Evolutionary conservation across 2,888 invertebrate genomes (phyloP).

Genomic region (Oscheius sp.): DNA sequence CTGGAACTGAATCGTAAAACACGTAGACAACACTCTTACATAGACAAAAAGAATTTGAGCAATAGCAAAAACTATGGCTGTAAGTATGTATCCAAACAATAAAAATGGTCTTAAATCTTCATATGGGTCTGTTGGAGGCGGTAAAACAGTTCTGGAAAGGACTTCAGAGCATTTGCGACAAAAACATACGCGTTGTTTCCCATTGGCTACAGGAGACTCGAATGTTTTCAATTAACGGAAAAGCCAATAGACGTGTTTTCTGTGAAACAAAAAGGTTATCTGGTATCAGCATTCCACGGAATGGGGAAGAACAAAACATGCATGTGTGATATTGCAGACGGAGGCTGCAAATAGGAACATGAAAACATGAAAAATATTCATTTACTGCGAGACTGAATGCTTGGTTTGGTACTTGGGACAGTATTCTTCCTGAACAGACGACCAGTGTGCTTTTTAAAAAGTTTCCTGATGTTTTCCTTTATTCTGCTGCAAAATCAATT

Average conservation of each 20-base stretch:
- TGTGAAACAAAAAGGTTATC: constrained; percentile 12
- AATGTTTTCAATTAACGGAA: not conserved
- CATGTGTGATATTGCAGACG: not conserved
- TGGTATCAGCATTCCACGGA: constrained; percentile 13
- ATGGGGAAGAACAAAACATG: constrained; percentile 28
- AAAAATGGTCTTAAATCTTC: not conserved
- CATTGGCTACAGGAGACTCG: not conserved
- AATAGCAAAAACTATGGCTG: not conserved
- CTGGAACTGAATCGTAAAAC: not conserved
- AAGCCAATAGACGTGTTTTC: not conserved
- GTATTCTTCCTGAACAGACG: not conserved
- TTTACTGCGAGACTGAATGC: not conserved
- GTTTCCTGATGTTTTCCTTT: not conserved
- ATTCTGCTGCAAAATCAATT: not conserved
- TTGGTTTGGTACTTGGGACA: constrained; percentile 7
- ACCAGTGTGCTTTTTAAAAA: not conserved
- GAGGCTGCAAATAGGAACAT: too few species aligned
- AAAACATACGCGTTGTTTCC: constrained; percentile 1
- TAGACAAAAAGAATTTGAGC: constrained; percentile 2
- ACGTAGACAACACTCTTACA: not conserved
- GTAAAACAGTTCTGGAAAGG: not conserved
- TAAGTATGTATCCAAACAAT: not conserved
- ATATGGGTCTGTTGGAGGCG: constrained; percentile 10
- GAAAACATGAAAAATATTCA: not conserved
- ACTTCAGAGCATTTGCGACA: too few species aligned